phyloP scores from a whole-genome alignment of 2,113 vertebrate species.

The zebrafish (Danio rerio) region GRCz12tu NC_133199.1:32345001-32345500 shows the following conservation, averaged over 20 bases:
- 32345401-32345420: not conserved
- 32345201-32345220: slow-evolving; percentile 20
- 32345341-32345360: not conserved
- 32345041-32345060: slow-evolving; percentile 43
- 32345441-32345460: not conserved
- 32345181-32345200: slow-evolving; percentile 25
- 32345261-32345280: slow-evolving; percentile 13
- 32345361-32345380: not conserved
- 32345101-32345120: slow-evolving; percentile 9
- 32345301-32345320: slow-evolving; percentile 5
- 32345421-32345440: not conserved
- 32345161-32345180: slow-evolving; percentile 11
- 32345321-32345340: not conserved
- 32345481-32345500: too few relatives aligned
- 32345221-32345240: not conserved
- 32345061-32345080: slow-evolving; percentile 51
- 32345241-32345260: slow-evolving; percentile 19
- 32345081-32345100: slow-evolving; percentile 26
- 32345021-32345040: slow-evolving; percentile 35
- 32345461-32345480: not conserved
- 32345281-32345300: slow-evolving; percentile 8
- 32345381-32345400: not conserved
- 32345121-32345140: slow-evolving; percentile 34
- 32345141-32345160: slow-evolving; percentile 38
- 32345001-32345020: slow-evolving; percentile 35